A percentile compares a stretch with the other conserved stretches of the same genome.
Evolutionary conservation across 2,888 invertebrate species (phyloP).

Genomic region (Liopterus haemorrhoidalis): DNA sequence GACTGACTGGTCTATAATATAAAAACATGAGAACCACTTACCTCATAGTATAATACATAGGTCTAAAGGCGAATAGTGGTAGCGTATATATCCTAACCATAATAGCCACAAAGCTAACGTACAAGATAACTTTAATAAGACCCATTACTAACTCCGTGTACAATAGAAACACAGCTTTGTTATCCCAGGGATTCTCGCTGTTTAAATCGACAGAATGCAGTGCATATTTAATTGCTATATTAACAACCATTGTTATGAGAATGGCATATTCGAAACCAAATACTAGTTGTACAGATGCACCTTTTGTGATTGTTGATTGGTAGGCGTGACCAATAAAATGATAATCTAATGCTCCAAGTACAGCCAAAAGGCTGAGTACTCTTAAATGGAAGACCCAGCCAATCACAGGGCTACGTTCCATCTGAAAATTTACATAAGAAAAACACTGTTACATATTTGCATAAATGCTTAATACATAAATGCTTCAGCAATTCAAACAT

Average conservation of each 20-base stretch:
- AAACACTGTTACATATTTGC: slow-evolving; percentile 8
- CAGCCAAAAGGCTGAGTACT: slow-evolving; percentile 73
- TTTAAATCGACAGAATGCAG: slow-evolving; percentile 83
- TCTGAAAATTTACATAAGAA: slow-evolving; percentile 61
- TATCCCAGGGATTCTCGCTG: slow-evolving; percentile 97
- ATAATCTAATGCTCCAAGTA: slow-evolving; percentile 78
- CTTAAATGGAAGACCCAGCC: slow-evolving; percentile 91
- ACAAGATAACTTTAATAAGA: slow-evolving; percentile 69
- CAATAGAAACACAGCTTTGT: slow-evolving; percentile 93
- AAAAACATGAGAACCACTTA: slow-evolving; percentile 40
- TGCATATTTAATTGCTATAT: slow-evolving; percentile 87
- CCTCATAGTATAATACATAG: slow-evolving; percentile 98
- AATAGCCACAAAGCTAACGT: slow-evolving; percentile 86
- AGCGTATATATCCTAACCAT: slow-evolving; percentile 97
- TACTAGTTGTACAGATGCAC: slow-evolving; percentile 95
- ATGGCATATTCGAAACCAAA: slow-evolving; percentile 99
- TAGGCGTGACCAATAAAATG: slow-evolving; percentile 92
- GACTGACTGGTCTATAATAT: no score
- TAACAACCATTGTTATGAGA: slow-evolving; percentile 84
- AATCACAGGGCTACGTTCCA: slow-evolving; percentile 98
- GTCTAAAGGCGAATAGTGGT: slow-evolving; percentile 95
- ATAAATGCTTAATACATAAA: not conserved
- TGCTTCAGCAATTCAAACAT: no score
- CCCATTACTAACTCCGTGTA: slow-evolving; percentile 96
- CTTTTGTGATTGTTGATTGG: slow-evolving; percentile 83